Evolutionary conservation across 1,140 invertebrate genomes (phyloP).

Genomic region (Lordiphosa clarofinis): DNA sequence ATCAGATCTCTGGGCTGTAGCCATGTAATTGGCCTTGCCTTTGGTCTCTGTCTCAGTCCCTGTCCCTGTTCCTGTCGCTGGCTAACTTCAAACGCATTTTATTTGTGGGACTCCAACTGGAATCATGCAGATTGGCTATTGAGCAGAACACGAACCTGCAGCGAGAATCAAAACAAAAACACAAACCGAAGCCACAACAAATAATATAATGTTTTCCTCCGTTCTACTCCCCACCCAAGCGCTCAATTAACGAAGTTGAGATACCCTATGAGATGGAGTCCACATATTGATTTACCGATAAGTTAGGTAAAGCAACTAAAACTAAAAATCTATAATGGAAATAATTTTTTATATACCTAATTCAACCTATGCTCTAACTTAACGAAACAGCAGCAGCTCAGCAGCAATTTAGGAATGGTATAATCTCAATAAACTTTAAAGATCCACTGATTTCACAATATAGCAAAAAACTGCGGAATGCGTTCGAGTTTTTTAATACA

Average conservation of each 20-base stretch:
- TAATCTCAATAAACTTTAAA: too few species aligned
- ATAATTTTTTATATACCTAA: not conserved
- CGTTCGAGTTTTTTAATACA: too few species aligned
- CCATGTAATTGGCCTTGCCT: conserved; percentile 39
- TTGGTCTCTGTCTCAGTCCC: conserved; percentile 2
- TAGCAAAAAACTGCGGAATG: too few species aligned
- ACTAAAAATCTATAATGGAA: not conserved
- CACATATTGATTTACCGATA: not conserved
- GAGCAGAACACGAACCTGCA: conserved; percentile 27
- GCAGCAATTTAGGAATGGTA: too few species aligned
- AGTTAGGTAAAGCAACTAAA: not conserved
- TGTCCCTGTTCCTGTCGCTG: not conserved
- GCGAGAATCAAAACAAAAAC: conserved; percentile 9
- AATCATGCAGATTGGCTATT: conserved; percentile 15
- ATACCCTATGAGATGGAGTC: not conserved
- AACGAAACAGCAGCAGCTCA: too few species aligned
- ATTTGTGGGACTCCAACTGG: conserved; percentile 17
- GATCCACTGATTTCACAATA: too few species aligned
- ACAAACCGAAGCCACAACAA: conserved; percentile 13
- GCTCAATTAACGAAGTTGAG: not conserved
- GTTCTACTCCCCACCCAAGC: too few species aligned
- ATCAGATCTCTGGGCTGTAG: conserved; percentile 21
- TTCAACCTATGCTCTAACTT: too few species aligned
- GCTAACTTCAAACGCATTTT: conserved; percentile 43
- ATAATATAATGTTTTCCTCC: not conserved